Evolutionary conservation across 2,888 invertebrate species (phyloP).

Genomic region (Calameuta pallipes): DNA sequence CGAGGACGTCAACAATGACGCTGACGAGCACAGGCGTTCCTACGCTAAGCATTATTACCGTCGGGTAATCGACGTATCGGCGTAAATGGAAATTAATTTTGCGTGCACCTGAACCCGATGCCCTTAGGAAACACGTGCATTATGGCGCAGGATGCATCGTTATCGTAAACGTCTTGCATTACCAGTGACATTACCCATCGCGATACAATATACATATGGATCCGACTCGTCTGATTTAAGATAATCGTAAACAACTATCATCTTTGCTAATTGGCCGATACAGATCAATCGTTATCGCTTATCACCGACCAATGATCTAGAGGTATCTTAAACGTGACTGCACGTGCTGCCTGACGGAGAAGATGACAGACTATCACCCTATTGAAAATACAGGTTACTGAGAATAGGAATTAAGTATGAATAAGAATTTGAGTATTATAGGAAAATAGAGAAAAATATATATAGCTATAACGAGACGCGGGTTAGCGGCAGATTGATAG

Average conservation of each 20-base stretch:
- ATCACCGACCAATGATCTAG: neutral
- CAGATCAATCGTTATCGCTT: neutral
- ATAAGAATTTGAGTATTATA: neutral
- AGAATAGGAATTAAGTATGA: neutral
- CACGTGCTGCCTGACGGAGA: neutral
- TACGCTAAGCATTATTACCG: neutral
- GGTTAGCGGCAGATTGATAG: neutral
- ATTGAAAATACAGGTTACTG: neutral
- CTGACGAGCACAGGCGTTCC: slow-evolving; percentile 11
- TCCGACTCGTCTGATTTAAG: neutral
- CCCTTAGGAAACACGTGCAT: neutral
- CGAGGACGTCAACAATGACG: neutral
- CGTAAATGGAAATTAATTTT: slow-evolving; percentile 53
- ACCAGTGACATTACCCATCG: neutral
- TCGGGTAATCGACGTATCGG: slow-evolving; percentile 10
- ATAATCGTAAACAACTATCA: neutral
- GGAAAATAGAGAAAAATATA: neutral
- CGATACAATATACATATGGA: neutral
- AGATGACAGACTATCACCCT: too few relatives aligned
- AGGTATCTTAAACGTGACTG: neutral
- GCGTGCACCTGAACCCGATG: slow-evolving; percentile 38
- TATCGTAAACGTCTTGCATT: neutral
- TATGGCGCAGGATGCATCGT: neutral
- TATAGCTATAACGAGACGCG: neutral
- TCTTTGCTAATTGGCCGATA: neutral